phyloP scores from a whole-genome alignment of 2,888 invertebrate species.

The Clistopyga incitator region DNA sequence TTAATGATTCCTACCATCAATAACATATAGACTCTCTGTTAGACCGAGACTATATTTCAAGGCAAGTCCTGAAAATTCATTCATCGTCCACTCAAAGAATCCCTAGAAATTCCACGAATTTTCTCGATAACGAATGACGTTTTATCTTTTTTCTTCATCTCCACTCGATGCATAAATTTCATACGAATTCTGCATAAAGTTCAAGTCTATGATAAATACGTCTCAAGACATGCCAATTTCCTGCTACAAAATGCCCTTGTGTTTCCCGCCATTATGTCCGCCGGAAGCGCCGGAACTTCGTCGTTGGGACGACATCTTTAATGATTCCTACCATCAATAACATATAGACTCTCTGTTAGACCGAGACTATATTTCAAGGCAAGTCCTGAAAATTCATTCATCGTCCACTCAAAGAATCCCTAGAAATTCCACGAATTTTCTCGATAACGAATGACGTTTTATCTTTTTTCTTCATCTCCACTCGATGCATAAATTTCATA shows the following conservation, averaged over 20 bases:
- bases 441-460: too few species aligned
- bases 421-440: too few species aligned
- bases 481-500: too few species aligned
- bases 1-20: conserved; percentile 14
- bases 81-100: neutral
- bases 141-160: too few species aligned
- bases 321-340: conserved; percentile 15
- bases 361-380: neutral
- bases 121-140: too few species aligned
- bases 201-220: too few species aligned
- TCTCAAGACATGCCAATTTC: conserved; percentile 39
- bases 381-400: neutral
- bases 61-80: neutral
- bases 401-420: neutral
- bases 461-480: too few species aligned
- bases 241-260: conserved; percentile 6
- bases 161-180: too few species aligned
- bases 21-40: conserved; percentile 3
- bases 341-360: neutral
- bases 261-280: neutral
- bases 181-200: too few species aligned
- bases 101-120: too few species aligned
- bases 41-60: neutral
- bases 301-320: conserved; percentile 17
- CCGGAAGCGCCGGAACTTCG: neutral